Evolutionary conservation across 1,140 invertebrate species (phyloP).

Genomic region (Cryptotermes secundus): DNA sequence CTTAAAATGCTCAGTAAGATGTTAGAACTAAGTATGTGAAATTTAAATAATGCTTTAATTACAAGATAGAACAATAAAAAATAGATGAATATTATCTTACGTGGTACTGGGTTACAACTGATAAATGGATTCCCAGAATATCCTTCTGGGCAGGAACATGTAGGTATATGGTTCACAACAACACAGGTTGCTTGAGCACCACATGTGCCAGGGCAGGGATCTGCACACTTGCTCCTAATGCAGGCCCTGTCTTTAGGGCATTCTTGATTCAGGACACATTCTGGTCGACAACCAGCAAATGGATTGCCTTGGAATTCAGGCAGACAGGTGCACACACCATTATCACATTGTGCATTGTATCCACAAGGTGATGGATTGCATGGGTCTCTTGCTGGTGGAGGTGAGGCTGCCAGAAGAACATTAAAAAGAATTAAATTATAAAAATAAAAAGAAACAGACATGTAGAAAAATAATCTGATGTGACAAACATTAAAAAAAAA

Average conservation of each 20-base stretch:
- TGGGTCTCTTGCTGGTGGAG: conserved; percentile 50
- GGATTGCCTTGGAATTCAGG: conserved; percentile 69
- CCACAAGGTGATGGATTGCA: conserved; percentile 71
- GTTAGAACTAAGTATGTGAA: background rate
- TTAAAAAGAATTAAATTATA: conserved; percentile 2
- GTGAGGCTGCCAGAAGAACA: conserved; percentile 39
- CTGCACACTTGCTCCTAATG: conserved; percentile 64
- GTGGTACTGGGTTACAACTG: conserved; percentile 51
- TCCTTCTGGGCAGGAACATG: conserved; percentile 66
- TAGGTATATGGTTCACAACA: conserved; percentile 68
- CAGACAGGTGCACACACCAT: conserved; percentile 63
- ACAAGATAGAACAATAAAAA: background rate
- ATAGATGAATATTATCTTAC: background rate
- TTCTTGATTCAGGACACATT: conserved; percentile 67
- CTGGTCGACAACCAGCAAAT: conserved; percentile 70
- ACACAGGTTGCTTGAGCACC: conserved; percentile 65
- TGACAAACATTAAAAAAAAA: no score
- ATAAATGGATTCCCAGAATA: conserved; percentile 64
- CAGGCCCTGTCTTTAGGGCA: conserved; percentile 68
- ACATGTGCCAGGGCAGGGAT: conserved; percentile 69
- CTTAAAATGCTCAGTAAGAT: conserved; percentile 39
- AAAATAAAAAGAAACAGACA: background rate
- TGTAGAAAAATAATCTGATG: no score
- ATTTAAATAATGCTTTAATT: background rate
- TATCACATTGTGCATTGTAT: conserved; percentile 58